Base-by-base conservation (phyloP, 2,888 invertebrate genomes). In the Meloe dianella region DNA sequence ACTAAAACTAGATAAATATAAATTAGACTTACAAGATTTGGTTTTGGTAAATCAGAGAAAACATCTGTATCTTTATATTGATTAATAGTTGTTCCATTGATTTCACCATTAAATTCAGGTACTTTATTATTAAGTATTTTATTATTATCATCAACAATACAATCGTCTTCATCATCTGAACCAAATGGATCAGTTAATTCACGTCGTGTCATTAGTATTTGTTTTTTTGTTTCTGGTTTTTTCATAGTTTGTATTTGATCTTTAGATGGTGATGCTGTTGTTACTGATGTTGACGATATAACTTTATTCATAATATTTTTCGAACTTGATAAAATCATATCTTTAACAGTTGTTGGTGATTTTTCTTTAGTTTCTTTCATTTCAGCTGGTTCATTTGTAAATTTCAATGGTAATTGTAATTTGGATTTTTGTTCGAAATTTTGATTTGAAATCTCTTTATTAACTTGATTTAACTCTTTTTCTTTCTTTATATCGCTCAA, bases 101-200 rank as follows among this genome's bases (percentile, higher is more conserved):
- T 66, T 17, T 75, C 75, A 29, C 75, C 80, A 65, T 80, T 81
- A 4, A 71, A 68, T 70, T 80, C 80, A 35, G 71, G 70, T 56
- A 69, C 62, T 62, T 75, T 72, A 61, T 67, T 73, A 62, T 71
- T 73, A 27, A 71, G 62, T 47, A 65, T 57, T 70, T 74, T 75
- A 57, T 75, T 76, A 65, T 75, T 68, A 41, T 14, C 61, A 62
- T 51, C 61, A 65, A 64, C 70, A 72, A 30, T 70, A 66, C 75
- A 69, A 14, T 63, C 30, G 10, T 56, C 65, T 30, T 65, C 66
- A 30, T 95, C 95, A 78, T 95, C 95, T 30, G 95, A 95, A 60
- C 94, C 95, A 84, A 96, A 95, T 0, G 96, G 96, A 85, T 96
- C 95, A 7, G 91, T 91, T 71, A 94, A 85, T 82, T 95, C 94